These are phyloP conservation scores for Plagiodera versicolora DNA, from an alignment of 2,888 invertebrate species.

Conservation along the genomic window DNA sequence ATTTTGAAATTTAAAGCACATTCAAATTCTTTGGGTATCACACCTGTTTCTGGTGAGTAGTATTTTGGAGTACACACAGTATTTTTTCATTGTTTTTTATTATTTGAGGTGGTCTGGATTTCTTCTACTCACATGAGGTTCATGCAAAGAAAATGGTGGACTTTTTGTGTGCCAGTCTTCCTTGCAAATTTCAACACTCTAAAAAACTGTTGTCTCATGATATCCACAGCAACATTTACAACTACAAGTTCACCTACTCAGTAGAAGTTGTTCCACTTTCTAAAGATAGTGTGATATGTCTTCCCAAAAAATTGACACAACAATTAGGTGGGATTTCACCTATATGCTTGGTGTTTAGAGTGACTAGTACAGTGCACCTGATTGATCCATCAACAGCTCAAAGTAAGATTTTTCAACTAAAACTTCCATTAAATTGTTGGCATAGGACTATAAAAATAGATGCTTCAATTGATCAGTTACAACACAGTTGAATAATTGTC, in stretches of 20 bases:
- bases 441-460: too few species aligned
- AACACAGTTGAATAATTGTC: too few species aligned
- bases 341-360: slow-evolving; percentile 84
- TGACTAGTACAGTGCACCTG: slow-evolving; percentile 86
- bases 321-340: slow-evolving; percentile 86
- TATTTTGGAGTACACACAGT: neutral
- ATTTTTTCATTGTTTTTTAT: slow-evolving; percentile 16
- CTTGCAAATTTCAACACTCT: slow-evolving; percentile 84
- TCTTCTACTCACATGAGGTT: slow-evolving; percentile 87
- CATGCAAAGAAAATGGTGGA: slow-evolving; percentile 95
- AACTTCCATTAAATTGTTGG: slow-evolving; percentile 28
- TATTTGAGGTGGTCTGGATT: slow-evolving; percentile 77
- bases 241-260: slow-evolving; percentile 93
- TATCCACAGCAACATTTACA: slow-evolving; percentile 93
- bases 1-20: slow-evolving; percentile 96
- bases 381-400: slow-evolving; percentile 90
- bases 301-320: slow-evolving; percentile 83
- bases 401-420: slow-evolving; percentile 58
- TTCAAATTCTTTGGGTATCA: slow-evolving; percentile 85
- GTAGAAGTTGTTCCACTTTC: slow-evolving; percentile 96
- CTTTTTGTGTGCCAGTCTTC: slow-evolving; percentile 85
- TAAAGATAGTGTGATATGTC: slow-evolving; percentile 90
- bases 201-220: slow-evolving; percentile 97
- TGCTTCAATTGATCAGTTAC: too few species aligned
- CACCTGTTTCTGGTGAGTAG: slow-evolving; percentile 42